Evolutionary conservation across 2,888 invertebrate species (phyloP).

Genomic region (Empis stercorea): DNA sequence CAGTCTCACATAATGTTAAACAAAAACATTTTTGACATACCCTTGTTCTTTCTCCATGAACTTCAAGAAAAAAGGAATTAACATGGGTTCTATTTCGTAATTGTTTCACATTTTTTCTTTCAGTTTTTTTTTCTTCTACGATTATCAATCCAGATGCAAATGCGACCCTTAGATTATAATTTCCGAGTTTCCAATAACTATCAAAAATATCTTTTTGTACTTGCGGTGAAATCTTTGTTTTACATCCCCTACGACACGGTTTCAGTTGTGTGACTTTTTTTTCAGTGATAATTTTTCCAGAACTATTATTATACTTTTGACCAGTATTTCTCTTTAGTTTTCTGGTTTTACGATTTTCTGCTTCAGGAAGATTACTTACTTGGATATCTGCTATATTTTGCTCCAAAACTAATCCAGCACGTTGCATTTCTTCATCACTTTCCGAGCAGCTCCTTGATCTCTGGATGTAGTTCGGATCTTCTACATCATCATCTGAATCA

Average conservation of each 20-base stretch:
- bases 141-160: background rate
- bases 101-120: background rate
- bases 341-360: background rate
- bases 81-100: background rate
- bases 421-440: no score
- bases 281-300: background rate
- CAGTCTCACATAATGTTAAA: constrained; percentile 8
- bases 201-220: no score
- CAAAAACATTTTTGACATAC: constrained; percentile 10
- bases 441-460: background rate
- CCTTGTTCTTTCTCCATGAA: background rate
- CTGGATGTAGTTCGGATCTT: background rate
- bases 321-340: background rate
- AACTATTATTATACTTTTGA: background rate
- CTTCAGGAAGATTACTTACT: no score
- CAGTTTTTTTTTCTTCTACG: background rate
- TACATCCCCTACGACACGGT: no score
- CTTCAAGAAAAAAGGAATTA: background rate
- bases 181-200: no score
- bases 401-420: no score
- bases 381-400: no score
- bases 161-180: no score
- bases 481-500: background rate
- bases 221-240: no score
- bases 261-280: background rate